phyloP scores from a whole-genome alignment of 2,113 vertebrate genomes.

The Megaceryle torquata region DNA sequence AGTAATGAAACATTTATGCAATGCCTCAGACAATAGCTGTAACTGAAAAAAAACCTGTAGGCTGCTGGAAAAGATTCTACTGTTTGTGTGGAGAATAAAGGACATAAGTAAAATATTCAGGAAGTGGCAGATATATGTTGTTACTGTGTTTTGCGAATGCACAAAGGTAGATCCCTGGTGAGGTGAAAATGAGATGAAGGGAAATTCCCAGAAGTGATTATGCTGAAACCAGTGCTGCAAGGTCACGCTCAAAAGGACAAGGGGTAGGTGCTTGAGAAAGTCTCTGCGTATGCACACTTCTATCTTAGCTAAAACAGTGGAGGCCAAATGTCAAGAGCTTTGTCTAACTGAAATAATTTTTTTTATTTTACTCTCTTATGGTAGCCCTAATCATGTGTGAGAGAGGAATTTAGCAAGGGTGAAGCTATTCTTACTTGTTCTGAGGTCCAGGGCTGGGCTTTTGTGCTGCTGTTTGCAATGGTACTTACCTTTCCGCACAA shows the following conservation, averaged over 20 bases:
- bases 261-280: background rate
- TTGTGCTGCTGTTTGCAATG: background rate
- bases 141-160: background rate
- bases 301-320: background rate
- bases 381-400: accelerated
- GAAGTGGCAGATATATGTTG: background rate
- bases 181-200: background rate
- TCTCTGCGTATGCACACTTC: background rate
- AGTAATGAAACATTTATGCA: background rate
- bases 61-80: background rate
- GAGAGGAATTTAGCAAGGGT: background rate
- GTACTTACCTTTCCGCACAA: background rate
- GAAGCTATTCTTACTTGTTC: background rate
- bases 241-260: background rate
- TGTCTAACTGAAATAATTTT: background rate
- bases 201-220: background rate
- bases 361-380: background rate
- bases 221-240: background rate
- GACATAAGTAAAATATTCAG: background rate
- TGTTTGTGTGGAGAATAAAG: background rate
- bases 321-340: background rate
- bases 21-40: background rate
- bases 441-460: background rate
- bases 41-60: background rate
- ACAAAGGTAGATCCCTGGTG: background rate